Percentiles rank a stretch among this genome's conserved stretches.
Conservation (phyloP, 1,140 invertebrate species). For the Pogonomyrmex californicus region DNA sequence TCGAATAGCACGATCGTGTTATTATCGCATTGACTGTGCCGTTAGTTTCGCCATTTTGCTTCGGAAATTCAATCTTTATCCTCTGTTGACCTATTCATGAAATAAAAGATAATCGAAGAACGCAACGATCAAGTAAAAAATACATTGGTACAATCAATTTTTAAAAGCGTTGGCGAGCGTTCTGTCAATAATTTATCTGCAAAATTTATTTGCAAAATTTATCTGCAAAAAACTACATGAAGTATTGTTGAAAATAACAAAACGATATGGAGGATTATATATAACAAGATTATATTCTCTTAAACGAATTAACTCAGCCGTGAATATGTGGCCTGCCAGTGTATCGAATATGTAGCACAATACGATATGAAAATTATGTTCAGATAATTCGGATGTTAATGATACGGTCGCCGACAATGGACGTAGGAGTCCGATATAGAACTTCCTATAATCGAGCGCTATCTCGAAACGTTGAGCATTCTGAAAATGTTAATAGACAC, state of each 20-base stretch:
- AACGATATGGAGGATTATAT: not conserved
- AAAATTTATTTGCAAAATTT: not conserved
- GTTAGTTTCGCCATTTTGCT: not conserved
- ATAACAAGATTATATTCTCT: not conserved
- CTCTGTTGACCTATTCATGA: slow-evolving; percentile 17
- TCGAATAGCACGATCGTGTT: not conserved
- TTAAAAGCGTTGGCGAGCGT: not conserved
- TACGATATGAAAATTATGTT: slow-evolving; percentile 19
- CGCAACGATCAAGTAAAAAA: not conserved
- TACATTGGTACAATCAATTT: not conserved
- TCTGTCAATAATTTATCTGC: not conserved
- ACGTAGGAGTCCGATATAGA: slow-evolving; percentile 17
- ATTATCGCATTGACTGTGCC: not conserved
- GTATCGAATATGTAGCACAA: not conserved
- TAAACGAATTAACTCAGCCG: slow-evolving; percentile 1
- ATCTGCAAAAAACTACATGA: not conserved
- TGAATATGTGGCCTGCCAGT: not conserved
- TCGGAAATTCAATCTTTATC: slow-evolving; percentile 36
- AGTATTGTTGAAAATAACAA: not conserved
- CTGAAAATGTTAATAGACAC: slow-evolving; percentile 49
- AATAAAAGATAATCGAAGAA: not conserved
- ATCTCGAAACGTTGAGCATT: slow-evolving; percentile 48
- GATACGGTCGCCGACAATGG: slow-evolving; percentile 22
- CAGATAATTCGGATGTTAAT: slow-evolving; percentile 41
- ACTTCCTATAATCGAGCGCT: slow-evolving; percentile 20